Base-by-base conservation (phyloP, 2,888 invertebrate species). In the Leucophenga maculata region DNA sequence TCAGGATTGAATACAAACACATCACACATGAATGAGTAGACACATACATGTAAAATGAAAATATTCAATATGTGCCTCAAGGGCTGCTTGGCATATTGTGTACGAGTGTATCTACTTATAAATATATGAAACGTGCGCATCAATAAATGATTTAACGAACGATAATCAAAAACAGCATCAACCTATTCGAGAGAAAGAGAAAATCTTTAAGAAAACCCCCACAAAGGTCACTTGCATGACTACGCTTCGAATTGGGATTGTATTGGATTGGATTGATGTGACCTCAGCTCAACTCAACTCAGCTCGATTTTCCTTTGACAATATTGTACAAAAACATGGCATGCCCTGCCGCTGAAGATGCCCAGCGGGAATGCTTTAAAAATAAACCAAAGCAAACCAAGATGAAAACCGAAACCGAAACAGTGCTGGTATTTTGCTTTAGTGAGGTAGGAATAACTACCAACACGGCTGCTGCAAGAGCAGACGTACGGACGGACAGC, bases 81-180 rank as follows among this genome's bases (percentile, higher is more conserved):
- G 77, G 80, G 83, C 73, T 78, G 11, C 14, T 39, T 39, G 11
- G 11, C 39, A 39, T 26, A 11, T 39, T 39, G 39, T 11, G 8
- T 39, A 39, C 4, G 26, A 26, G 26, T 26, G 39, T 39, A 8
- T 39, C 39, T 39, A 39, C 8, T 6, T 39, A 39, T 8, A 8
- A 75, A 46, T 68, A 69, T 26, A 70, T 60, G 67, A 69, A 59
- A 65, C 48, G 72, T 59, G 67, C 67, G 69, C 73, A 78, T 76
- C 82, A 83, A 83, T 83, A 83, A 83, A 82, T 83, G 83, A 80
- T 80, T 83, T 82, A 80, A 83, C 82, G 82, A 83, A 78, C 75
- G 74, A 75, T 59, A 67, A 62, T 54, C 22, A 64, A 26, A 48
- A 65, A 54, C 26, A 46, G 11, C 14, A 44, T 9, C n/a, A 22